These are phyloP conservation scores for Nebria brevicollis DNA, from an alignment of 2,888 invertebrate genomes.

Conservation along the genomic window DNA sequence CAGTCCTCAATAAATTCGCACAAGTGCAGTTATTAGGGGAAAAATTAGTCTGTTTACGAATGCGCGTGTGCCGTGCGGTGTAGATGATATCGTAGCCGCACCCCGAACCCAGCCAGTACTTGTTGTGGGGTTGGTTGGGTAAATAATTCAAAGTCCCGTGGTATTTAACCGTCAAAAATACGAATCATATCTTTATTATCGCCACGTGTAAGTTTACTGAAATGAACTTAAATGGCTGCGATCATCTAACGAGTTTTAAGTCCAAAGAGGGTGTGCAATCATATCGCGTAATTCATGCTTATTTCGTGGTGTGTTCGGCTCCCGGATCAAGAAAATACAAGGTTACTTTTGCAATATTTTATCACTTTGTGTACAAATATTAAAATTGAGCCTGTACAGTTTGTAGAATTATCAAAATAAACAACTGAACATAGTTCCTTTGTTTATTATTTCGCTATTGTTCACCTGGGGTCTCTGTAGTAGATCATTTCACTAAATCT, in stretches of 20 bases:
- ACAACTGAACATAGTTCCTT: conserved; percentile 35
- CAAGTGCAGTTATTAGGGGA: neutral
- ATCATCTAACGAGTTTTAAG: conserved; percentile 45
- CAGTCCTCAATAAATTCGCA: neutral
- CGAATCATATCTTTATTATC: conserved; percentile 10
- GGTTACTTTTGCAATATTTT: conserved; percentile 64
- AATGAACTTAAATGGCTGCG: conserved; percentile 46
- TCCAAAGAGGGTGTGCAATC: conserved; percentile 68
- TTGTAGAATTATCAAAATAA: conserved; percentile 28
- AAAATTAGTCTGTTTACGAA: conserved; percentile 20
- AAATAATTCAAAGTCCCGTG: neutral
- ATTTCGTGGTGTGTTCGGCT: conserved; percentile 85
- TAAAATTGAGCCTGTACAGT: conserved; percentile 9
- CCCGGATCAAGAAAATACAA: conserved; percentile 84
- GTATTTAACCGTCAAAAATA: conserved; percentile 2
- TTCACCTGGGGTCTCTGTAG: conserved; percentile 41
- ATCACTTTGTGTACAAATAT: conserved; percentile 26
- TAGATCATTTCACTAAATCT: conserved; percentile 26
- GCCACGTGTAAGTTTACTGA: conserved; percentile 38
- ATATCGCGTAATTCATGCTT: conserved; percentile 78
- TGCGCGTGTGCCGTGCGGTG: conserved; percentile 38
- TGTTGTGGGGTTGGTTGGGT: conserved; percentile 31
- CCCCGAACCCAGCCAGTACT: conserved; percentile 28
- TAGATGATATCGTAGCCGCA: conserved; percentile 29
- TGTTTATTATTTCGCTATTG: conserved; percentile 37